Evolutionary conservation across 2,797 vertebrate genomes (phyloP), one percentile per base, ranked within the genome.

Genomic region (Peromyscus melanophrys): DNA sequence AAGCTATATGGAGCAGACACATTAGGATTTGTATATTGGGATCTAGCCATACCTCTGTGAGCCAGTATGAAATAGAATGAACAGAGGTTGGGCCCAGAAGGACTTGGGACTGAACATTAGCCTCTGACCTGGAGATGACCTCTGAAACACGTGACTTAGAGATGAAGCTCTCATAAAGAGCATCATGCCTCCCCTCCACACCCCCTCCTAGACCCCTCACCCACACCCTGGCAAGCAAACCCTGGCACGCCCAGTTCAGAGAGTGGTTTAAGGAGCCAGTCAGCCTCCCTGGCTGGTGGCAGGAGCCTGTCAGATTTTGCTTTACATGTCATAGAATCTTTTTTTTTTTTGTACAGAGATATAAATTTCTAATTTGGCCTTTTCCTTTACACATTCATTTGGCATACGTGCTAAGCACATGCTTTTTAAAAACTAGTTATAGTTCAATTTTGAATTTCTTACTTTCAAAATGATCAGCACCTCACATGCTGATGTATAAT

Each of bases 341-440:
- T 97, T 97, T 96, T 94, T 63, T 84, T 52, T 52, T 83, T 82
- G 9, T 46, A 83, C 90, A 91, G 9, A 63, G 65, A 97, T 96
- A 96, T 63, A 97, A 96, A 92, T 98, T 96, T 97, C 94, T 96
- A 97, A 96, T 96, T 97, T 97, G 89, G 86, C 90, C 96, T 96
- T 97, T 96, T 94, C 91, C 40, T 96, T 96, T 98, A 94, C 97
- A 96, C 94, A 85, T 96, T 96, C 90, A 71, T 92, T 96, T 96
- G 96, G 92, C 97, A 97, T 96, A 96, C 95, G 92, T 93, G 87
- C 83, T 94, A 91, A 94, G 92, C 97, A 97, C 95, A 97, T 98
- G 94, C 85, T 96, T 73, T 16, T 46, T 29, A 90, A 90, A 90
- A 65, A 73, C 83, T 91, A 96, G 61, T 95, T 97, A 65, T 90